Conservation (phyloP, 2,113 vertebrate species). For the Oncorhynchus mykiss region DNA sequence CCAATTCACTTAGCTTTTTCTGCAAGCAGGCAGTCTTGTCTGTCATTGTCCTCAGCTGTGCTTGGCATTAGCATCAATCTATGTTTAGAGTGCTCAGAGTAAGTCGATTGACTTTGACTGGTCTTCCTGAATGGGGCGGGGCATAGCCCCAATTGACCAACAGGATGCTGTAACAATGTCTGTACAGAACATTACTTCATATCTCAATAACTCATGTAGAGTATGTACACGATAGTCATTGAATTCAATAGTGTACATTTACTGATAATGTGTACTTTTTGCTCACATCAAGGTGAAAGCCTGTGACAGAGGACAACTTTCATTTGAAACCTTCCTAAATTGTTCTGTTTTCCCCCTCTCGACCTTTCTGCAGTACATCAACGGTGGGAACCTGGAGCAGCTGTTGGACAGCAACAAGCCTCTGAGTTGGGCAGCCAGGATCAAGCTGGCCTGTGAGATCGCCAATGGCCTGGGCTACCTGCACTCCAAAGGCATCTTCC, state of each 20-base stretch:
- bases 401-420: slow-evolving; percentile 90
- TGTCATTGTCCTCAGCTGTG: neutral
- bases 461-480: slow-evolving; percentile 89
- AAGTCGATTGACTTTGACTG: neutral
- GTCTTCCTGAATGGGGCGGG: neutral
- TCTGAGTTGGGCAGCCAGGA: slow-evolving; percentile 86
- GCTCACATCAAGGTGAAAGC: too few species aligned
- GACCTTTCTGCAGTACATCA: slow-evolving; percentile 85
- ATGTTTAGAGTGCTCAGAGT: neutral
- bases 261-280: neutral
- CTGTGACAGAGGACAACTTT: too few species aligned
- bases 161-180: too few species aligned
- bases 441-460: slow-evolving; percentile 89
- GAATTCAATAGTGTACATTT: too few species aligned
- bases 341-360: too few species aligned
- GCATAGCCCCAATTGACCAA: too few species aligned
- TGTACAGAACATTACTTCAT: too few species aligned
- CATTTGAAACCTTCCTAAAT: neutral
- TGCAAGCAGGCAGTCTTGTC: neutral
- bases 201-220: too few species aligned
- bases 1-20: neutral
- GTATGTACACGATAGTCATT: neutral
- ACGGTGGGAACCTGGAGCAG: slow-evolving; percentile 96
- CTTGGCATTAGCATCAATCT: neutral
- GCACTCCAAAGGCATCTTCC: slow-evolving; percentile 97